Evolutionary conservation across 2,113 vertebrate genomes (phyloP), one percentile per base, ranked within the genome.

Genomic region (Pterocles orientalis): DNA sequence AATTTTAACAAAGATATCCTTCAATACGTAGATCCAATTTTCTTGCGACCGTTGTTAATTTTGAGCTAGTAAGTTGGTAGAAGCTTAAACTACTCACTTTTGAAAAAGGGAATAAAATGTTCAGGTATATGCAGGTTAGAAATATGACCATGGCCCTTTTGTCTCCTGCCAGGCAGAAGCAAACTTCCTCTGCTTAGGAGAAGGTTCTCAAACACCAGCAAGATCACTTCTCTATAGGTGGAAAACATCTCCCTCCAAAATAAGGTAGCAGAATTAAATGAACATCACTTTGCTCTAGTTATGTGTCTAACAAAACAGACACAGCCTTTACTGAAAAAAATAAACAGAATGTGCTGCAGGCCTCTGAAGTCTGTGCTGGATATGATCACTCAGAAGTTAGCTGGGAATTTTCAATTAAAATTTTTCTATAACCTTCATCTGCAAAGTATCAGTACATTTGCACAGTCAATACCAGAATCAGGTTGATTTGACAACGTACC

Each of bases 241-340:
- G 6, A 70, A 65, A 79, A 58, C 12, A 16, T 4, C 24, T 56
- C 41, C 7, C 19, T 7, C 1, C 3, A 56, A 78, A 95, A 75
- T 28, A 87, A 93, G 45, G 53, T 7, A 79, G 68, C 28, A 77
- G 56, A 71, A 82, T 73, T 51, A 90, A 87, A 94, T 53, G n/a
- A 68, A 68, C 41, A 69, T 58, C 21, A 47, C 62, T 51, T 83
- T 69, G 92, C 56, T 65, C 21, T 41, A 41, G 60, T 43, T 61
- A 36, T 1, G 2, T 70, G 86, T 95, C 71, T 71, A 92, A 92
- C 7, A 57, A 77, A 80, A 57, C 24, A 79, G 61, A 86, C 68
- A 41, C 17, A 80, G 69, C 25, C 77, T 82, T 94, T 31, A 56
- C 48, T 76, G 60, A 47, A 95, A 86, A 96, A 95, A 95, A 94